Base-by-base conservation (phyloP, 1,140 invertebrate genomes). In the Drosophila lacteicornis region DNA sequence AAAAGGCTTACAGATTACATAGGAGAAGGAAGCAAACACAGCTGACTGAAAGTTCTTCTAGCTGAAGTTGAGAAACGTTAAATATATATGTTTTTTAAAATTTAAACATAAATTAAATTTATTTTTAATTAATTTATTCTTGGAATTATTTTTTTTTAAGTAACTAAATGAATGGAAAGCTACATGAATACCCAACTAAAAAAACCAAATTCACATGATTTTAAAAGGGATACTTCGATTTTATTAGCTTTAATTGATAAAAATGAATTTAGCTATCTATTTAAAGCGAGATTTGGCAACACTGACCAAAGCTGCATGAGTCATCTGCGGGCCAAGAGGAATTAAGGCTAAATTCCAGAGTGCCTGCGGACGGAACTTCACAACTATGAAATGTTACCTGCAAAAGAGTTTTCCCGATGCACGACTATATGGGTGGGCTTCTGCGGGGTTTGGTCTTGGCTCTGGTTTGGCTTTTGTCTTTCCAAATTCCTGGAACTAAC, bases 261-360 rank as follows among this genome's bases (percentile, higher is more conserved):
- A 3, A 55, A 33, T 33, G 1, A 13, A 38, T 38, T 1, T 6
- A 15, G 19, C 19, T n/a, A 55, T 55, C 13, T 15, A 38, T 55
- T 22, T 15, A 36, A 13, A 22, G 51, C 51, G 8, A 55, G 33
- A 38, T 1, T 11, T 9, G 33, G 13, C 51, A 55, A 11, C 51
- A 55, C 51, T 55, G 51, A n/a, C 51, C 9, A 55, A 38, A 3
- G 19, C 19, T 19, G 53, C 36, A 56, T 56, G 53, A 56, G 53
- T 56, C 53, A 56, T 40, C 15, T 40, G 53, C 19, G 38, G 53
- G 36, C 53, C 36, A 55, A 40, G 13, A 42, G 53, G 4, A 56
- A 56, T 56, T 56, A 40, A 36, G 36, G 19, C 19, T 19, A 25
- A 56, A 56, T 25, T 22, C 40, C 9, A 56, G 36, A 9, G 53